phyloP scores from a whole-genome alignment of 1,140 invertebrate genomes.

The Zaprionus capensis region DNA sequence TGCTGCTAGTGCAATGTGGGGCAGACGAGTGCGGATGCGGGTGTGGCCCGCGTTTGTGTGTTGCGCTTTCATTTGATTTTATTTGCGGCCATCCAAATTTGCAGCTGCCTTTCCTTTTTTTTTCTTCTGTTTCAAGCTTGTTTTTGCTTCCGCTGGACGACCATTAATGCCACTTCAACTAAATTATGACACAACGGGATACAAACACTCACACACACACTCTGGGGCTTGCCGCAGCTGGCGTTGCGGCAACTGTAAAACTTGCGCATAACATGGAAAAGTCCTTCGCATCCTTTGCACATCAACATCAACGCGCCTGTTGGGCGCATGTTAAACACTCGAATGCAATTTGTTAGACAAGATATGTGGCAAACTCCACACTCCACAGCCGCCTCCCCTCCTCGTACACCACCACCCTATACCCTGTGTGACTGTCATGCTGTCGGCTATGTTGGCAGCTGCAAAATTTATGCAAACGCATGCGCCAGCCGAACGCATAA shows the following conservation, averaged over 20 bases:
- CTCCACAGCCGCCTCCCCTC: neutral
- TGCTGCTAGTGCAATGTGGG: neutral
- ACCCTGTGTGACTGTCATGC: constrained; percentile 38
- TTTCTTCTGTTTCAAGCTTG: constrained; percentile 26
- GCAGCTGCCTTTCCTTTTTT: constrained; percentile 22
- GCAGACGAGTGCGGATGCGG: too few relatives aligned
- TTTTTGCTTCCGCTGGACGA: constrained; percentile 32
- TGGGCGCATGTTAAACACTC: constrained; percentile 82
- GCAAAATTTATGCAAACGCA: constrained; percentile 81
- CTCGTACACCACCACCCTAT: constrained; percentile 8
- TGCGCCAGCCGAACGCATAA: constrained; percentile 79
- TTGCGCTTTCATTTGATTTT: constrained; percentile 59
- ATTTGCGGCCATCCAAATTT: constrained; percentile 53
- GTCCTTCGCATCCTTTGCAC: constrained; percentile 77
- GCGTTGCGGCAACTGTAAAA: constrained; percentile 39
- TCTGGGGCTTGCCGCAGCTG: constrained; percentile 36
- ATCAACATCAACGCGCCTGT: constrained; percentile 75
- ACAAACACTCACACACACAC: constrained; percentile 32
- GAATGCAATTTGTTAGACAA: constrained; percentile 83
- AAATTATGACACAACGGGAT: constrained; percentile 69
- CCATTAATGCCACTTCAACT: constrained; percentile 80
- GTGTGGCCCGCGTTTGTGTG: constrained; percentile 5
- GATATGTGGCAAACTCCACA: constrained; percentile 73
- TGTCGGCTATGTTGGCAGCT: constrained; percentile 69
- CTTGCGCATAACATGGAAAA: constrained; percentile 76